Base-by-base conservation (phyloP, 1,140 invertebrate genomes). In the Drosophila guanche region DNA sequence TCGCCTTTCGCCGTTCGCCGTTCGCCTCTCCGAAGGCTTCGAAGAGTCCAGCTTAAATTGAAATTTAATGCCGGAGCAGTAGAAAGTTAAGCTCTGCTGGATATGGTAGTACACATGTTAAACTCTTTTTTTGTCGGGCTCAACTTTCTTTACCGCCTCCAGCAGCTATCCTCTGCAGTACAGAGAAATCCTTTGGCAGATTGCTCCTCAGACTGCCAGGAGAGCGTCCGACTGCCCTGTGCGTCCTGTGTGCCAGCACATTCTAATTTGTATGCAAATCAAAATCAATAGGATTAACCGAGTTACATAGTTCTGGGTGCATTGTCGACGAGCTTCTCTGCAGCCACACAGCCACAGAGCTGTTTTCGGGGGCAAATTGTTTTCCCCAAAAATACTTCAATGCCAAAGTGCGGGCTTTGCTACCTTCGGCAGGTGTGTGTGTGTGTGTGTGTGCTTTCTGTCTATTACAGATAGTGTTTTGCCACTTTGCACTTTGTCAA, bases 281-380 rank as follows among this genome's bases (percentile, higher is more conserved):
- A 88, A 86, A 86, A 86, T 86, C 81, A 86, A 86, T 86, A 86
- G 81, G 83, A 86, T 86, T 86, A 86, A 81, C 81, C 74, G 78
- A 88, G 69, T 86, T 81, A 84, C 81, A 70, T 57, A 67, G 74
- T 83, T 12, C 33, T 68, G 59, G 62, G 14, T 54, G 58, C 69
- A 77, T 61, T 81, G 61, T 77, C 42, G 61, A 50, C 43, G 50
- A 75, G 45, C 58, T 53, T 29, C 55, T 57, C 42, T 59, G 46
- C 5, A 47, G 66, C 66, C 66, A 68, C 37, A 54, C 5, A 47
- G 66, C 66, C 66, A 68, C 37, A 10, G 63, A 68, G 37, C 41
- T 73, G 59, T 50, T 61, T 66, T 43, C n/a, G 50, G 42, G 16
- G 40, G 33, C 57, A 58, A 85, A 80, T 85, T 86, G 76, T 85